Base-by-base conservation (phyloP, 1,140 invertebrate genomes). In the Drosophila sp. region DNA sequence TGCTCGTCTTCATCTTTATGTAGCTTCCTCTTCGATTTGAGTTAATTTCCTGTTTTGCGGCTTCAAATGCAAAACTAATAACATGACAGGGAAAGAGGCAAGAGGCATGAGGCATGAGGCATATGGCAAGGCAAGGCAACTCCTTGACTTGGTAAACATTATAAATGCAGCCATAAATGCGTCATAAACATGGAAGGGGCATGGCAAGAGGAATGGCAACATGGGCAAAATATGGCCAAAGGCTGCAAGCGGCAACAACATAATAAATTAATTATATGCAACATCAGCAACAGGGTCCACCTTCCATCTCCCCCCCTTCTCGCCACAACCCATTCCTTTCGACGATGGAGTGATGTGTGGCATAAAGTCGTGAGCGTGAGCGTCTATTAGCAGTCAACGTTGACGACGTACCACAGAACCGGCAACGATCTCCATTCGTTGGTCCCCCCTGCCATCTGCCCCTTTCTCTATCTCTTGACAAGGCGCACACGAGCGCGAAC, bases 261-360 rank as follows among this genome's bases (percentile, higher is more conserved):
- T 84, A 89, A 89, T 89, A 89, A 89, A 90, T 89, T 89, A 89
- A 89, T 89, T 89, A 89, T 90, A 90, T 89, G 85, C 84, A 89
- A 89, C 84, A 89, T 89, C 85, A 84, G 76, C 77, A 80, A 67
- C 83, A 61, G 70, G 66, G 60, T 57, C 57, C 55, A 33, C 8
- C 47, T 60, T 40, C 25, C 25, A 27, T 30, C 4, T 33, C 54
- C 65, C 44, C 0, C 10, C 1, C 25, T 25, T 27, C 5, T 35
- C 30, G 7, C 10, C 7, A 1, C 8, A 17, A 17, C 17, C 17
- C 17, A 17, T 17, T 17, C 5, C 32, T 1, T 33, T 27, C 0
- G 6, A 38, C 57, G 38, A 55, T 41, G 61, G 71, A 74, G 56
- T 71, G 77, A 80, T 85, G 82, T 86, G 83, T 87, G 83, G 83